These are phyloP conservation scores for Liparis tanakae DNA, from an alignment of 2,797 vertebrate genomes.

Conservation along the genomic window DNA sequence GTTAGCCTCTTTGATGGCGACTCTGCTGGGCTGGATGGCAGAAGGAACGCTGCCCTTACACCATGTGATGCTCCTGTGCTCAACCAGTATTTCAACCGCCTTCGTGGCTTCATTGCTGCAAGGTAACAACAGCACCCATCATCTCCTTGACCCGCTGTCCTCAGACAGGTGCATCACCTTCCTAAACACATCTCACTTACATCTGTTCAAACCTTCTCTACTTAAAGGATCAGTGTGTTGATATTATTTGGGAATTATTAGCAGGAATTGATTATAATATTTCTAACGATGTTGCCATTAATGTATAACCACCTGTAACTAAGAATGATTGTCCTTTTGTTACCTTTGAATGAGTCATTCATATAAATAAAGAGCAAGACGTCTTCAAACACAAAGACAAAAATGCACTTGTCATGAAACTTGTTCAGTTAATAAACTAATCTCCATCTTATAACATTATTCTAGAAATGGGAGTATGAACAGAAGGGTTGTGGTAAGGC, in stretches of 20 bases:
- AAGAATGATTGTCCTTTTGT: not conserved
- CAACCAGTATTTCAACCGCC: slow-evolving; percentile 90
- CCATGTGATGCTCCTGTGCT: slow-evolving; percentile 90
- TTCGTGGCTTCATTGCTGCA: slow-evolving; percentile 93
- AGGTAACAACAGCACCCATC: slow-evolving; percentile 77
- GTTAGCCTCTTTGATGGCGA: slow-evolving; percentile 89
- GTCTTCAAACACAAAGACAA: not conserved
- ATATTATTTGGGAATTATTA: not conserved
- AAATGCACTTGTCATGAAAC: not conserved
- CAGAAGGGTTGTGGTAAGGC: not conserved
- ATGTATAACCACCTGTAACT: not conserved
- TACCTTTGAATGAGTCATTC: too few species aligned
- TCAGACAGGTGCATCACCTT: not conserved
- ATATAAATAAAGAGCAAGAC: not conserved
- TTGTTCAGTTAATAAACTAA: not conserved
- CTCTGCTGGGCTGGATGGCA: slow-evolving; percentile 89
- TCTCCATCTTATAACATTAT: not conserved
- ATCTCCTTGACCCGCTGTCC: not conserved
- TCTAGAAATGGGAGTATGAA: not conserved
- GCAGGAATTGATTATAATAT: not conserved
- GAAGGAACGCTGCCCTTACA: slow-evolving; percentile 86
- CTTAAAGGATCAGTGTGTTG: not conserved
- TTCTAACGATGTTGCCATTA: not conserved
- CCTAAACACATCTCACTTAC: not conserved
- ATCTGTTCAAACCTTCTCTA: not conserved